Evolutionary conservation across 2,113 vertebrate genomes (phyloP), one percentile per base, ranked within the genome.

Genomic region (Dasyornis broadbenti): DNA sequence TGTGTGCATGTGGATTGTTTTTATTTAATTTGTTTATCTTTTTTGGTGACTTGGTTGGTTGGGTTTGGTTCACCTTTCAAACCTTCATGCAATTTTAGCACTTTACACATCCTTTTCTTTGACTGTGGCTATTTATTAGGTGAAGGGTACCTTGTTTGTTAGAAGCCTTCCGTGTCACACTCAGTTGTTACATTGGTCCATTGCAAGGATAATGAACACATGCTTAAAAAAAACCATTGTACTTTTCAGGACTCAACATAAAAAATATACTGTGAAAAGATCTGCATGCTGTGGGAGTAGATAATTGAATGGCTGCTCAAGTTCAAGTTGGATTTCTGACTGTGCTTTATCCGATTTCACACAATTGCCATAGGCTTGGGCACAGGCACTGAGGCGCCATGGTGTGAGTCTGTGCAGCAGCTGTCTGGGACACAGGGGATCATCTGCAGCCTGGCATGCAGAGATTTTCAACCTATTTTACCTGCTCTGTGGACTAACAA

Each of bases 311-410:
- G 37, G 65, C 53, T 86, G 19, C 53, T 52, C 44, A 75, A 39
- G 11, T 90, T 78, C 7, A 20, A 31, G 56, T 71, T 52, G 47
- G 31, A 78, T 86, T 93, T 66, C 44, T 66, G 39, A 47, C 19
- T 66, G 54, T 71, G 16, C 17, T 89, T 92, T 88, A 45, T 66
- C 39, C 4, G 2, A 10, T 90, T 86, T 35, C 60, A 64, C 35
- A 86, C 16, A 92, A 63, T 54, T 59, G 33, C 26, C 35, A 81
- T 5, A 27, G 66, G 18, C 33, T 75, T 83, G 50, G 35, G 24
- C 27, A 42, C 4, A 7, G 42, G 37, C n/a, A 72, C 11, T 54
- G 28, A 64, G 69, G 39, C 0, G 0, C 63, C 77, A 28, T 14
- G 30, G 56, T 71, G 84, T 61, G 64, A 75, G 40, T 78, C 42